A percentile compares a stretch with the other conserved stretches of the same genome.
phyloP scores from a whole-genome alignment of 2,113 vertebrate species.

The Taxidea taxus region DNA sequence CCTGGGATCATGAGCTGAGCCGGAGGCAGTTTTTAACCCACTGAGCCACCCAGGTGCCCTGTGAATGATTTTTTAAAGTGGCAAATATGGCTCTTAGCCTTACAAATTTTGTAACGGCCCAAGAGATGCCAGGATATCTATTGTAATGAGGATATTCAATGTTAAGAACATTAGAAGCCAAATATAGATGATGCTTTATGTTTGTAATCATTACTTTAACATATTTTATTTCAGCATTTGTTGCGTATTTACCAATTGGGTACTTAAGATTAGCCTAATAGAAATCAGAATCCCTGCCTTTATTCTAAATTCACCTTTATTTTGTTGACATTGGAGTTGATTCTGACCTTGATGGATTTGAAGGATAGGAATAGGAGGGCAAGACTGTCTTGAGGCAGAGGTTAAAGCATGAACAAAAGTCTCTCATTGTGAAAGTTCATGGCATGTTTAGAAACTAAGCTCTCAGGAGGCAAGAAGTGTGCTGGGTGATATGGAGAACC shows the following conservation, averaged over 20 bases:
- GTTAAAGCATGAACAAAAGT: background rate
- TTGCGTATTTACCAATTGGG: background rate
- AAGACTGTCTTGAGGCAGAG: background rate
- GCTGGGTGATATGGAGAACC: background rate
- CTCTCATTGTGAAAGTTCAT: background rate
- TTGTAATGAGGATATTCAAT: background rate
- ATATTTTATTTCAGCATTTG: background rate
- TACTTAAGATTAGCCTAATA: background rate
- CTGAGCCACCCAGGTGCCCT: too few relatives aligned
- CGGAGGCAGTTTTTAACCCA: too few relatives aligned
- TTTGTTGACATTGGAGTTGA: background rate
- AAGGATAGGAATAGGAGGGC: background rate
- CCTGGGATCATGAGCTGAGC: too few relatives aligned
- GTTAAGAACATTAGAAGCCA: constrained; percentile 16
- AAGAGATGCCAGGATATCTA: background rate
- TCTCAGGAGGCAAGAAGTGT: background rate
- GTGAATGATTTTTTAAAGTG: background rate
- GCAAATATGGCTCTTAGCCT: background rate
- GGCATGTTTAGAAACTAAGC: background rate
- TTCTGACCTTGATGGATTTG: background rate
- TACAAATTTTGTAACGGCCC: background rate
- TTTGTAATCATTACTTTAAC: background rate
- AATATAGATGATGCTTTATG: background rate
- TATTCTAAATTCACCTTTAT: background rate
- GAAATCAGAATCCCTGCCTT: background rate